phyloP scores from a whole-genome alignment of 2,888 invertebrate genomes.

The Papilio demoleus region DNA sequence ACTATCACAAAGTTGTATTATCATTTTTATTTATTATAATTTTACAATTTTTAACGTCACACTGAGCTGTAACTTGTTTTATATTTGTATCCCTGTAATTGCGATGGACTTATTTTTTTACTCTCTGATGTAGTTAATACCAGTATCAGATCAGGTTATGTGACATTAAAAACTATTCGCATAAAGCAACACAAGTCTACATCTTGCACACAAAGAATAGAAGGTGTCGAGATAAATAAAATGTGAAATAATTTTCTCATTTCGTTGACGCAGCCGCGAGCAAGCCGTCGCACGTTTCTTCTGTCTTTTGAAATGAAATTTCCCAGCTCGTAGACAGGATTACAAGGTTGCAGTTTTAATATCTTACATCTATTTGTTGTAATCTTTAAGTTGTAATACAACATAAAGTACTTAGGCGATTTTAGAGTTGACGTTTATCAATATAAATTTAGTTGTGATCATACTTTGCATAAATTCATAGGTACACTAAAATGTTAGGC shows the following conservation, averaged over 20 bases:
- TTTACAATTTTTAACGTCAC: too few species aligned
- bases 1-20: too few species aligned
- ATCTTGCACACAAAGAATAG: not conserved
- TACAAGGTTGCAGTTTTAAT: conserved; percentile 10
- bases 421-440: too few species aligned
- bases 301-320: conserved; percentile 37
- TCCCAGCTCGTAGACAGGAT: conserved; percentile 17
- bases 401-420: not conserved
- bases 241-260: conserved; percentile 27
- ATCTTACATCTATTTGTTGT: conserved; percentile 21
- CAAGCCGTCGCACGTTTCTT: conserved; percentile 7
- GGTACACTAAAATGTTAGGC: too few species aligned
- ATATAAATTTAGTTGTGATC: too few species aligned
- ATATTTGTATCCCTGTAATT: too few species aligned
- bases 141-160: too few species aligned
- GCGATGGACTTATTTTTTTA: too few species aligned
- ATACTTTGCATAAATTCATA: too few species aligned
- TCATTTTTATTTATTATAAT: too few species aligned
- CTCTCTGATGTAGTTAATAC: too few species aligned
- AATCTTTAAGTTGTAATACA: conserved; percentile 6
- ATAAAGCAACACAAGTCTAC: not conserved
- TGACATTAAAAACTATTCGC: conserved; percentile 1
- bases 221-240: conserved; percentile 24
- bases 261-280: conserved; percentile 24
- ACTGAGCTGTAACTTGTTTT: too few species aligned